Evolutionary conservation across 1,140 invertebrate genomes (phyloP).

Genomic region (Cyrtorhinus lividipennis): DNA sequence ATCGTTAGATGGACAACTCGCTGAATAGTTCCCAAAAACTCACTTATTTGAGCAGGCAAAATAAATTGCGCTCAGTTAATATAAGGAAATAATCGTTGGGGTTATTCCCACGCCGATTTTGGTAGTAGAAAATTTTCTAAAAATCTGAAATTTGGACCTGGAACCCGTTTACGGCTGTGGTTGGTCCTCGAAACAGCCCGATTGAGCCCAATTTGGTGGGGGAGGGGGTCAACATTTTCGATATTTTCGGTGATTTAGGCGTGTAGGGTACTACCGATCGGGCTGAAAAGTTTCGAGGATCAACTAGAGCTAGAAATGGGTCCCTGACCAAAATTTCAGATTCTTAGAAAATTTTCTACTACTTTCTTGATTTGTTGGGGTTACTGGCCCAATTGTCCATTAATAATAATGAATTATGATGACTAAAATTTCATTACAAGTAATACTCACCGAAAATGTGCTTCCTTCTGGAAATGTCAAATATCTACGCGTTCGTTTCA

Average conservation of each 20-base stretch:
- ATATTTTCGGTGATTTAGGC: neutral
- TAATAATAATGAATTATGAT: neutral
- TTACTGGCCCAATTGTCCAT: neutral
- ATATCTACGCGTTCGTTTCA: constrained; percentile 39
- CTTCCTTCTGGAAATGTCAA: constrained; percentile 62
- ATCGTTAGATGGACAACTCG: neutral
- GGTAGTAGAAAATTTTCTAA: too few relatives aligned
- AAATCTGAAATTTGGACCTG: too few relatives aligned
- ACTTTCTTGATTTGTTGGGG: too few relatives aligned
- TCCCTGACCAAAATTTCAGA: neutral
- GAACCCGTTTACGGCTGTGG: too few relatives aligned
- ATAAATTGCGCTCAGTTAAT: too few relatives aligned
- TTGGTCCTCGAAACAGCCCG: too few relatives aligned
- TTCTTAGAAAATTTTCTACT: neutral
- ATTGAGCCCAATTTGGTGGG: too few relatives aligned
- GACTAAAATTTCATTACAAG: neutral
- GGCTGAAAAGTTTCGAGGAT: neutral
- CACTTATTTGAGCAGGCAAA: too few relatives aligned
- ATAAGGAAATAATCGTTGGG: too few relatives aligned
- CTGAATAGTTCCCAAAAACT: too few relatives aligned
- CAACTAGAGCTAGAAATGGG: neutral
- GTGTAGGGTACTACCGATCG: neutral
- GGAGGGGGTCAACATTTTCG: too few relatives aligned
- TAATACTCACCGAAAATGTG: constrained; percentile 50
- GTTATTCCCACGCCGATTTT: too few relatives aligned